These are phyloP conservation scores for Eubucco bourcierii DNA, from an alignment of 2,113 vertebrate genomes.

Conservation along the genomic window DNA sequence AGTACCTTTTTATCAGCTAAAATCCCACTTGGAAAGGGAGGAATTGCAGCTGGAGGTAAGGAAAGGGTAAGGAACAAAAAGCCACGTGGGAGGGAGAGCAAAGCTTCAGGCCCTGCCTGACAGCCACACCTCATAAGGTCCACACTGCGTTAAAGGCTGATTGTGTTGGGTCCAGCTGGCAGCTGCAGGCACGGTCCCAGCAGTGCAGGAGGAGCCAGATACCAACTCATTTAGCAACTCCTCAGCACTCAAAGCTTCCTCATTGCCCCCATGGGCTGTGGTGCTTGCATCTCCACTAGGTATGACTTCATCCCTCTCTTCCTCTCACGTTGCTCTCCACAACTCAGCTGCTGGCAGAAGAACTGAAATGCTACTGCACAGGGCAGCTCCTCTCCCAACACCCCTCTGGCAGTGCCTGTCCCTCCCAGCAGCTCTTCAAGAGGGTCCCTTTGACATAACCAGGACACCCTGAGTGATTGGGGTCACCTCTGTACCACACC, in stretches of 20 bases:
- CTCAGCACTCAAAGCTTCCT: not conserved
- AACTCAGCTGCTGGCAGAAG: not conserved
- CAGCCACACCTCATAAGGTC: not conserved
- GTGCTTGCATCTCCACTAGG: not conserved
- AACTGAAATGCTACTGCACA: rapidly evolving
- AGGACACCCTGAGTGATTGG: rapidly evolving
- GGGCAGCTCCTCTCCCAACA: not conserved
- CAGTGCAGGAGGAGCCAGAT: not conserved
- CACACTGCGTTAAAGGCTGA: not conserved
- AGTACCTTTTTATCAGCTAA: not conserved
- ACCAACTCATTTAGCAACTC: not conserved
- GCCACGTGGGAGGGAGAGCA: not conserved
- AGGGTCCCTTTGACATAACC: not conserved
- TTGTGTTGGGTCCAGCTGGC: not conserved
- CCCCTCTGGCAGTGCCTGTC: not conserved
- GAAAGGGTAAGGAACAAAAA: not conserved
- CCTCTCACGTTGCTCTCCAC: not conserved
- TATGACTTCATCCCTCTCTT: not conserved
- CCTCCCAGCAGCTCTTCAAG: not conserved
- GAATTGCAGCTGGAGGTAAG: not conserved
- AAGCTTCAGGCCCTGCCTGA: not conserved
- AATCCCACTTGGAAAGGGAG: not conserved
- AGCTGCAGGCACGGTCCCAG: not conserved
- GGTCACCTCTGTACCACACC: not conserved
- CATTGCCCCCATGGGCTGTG: not conserved